These are phyloP conservation scores for Hestina assimilis DNA, from an alignment of 1,140 invertebrate species.

Conservation along the genomic window DNA sequence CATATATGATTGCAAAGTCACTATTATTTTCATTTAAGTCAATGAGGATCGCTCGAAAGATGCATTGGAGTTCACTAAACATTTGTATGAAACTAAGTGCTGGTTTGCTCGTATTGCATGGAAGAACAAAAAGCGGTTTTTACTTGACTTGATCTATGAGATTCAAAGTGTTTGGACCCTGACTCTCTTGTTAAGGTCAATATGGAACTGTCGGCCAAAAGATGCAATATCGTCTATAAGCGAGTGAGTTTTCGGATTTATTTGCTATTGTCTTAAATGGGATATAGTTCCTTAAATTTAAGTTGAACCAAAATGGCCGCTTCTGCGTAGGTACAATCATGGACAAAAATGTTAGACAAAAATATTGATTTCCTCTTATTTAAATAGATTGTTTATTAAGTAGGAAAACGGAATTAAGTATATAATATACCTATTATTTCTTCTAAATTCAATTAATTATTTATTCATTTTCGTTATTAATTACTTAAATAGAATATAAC, in stretches of 20 bases:
- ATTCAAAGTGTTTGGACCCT: constrained; percentile 50
- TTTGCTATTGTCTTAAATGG: background rate
- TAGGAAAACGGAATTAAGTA: no score
- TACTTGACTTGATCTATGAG: constrained; percentile 51
- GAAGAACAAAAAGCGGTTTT: constrained; percentile 54
- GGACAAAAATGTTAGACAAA: no score
- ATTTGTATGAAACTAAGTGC: constrained; percentile 44
- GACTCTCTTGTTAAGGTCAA: constrained; percentile 55
- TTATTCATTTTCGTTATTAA: no score
- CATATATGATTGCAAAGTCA: no score
- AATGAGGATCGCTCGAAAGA: background rate
- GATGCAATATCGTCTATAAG: constrained; percentile 51
- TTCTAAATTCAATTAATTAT: no score
- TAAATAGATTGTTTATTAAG: no score
- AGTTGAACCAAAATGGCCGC: no score
- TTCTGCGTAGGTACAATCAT: no score
- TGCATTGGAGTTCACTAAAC: constrained; percentile 38
- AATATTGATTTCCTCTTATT: no score
- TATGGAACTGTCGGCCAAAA: constrained; percentile 63
- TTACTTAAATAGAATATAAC: no score
- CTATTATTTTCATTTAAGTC: background rate
- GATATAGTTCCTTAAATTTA: background rate
- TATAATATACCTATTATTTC: no score
- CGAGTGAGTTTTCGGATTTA: constrained; percentile 31
- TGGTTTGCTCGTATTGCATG: constrained; percentile 57